Conservation (phyloP, 2,888 invertebrate species). For the Isoperla grammatica region DNA sequence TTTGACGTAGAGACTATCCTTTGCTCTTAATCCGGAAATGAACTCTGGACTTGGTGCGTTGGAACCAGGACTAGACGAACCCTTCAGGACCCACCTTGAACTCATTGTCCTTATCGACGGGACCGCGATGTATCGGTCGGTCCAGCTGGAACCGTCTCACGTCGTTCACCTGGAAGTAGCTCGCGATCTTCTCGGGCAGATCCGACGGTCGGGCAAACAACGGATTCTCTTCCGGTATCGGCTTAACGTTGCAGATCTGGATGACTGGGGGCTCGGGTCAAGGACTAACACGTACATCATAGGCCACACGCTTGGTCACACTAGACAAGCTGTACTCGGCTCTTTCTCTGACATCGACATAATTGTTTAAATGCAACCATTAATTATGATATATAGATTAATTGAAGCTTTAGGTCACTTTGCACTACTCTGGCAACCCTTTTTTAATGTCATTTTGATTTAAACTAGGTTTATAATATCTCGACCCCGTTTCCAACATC, state of each 20-base stretch:
- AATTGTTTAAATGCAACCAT: too few species aligned
- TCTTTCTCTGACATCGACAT: too few species aligned
- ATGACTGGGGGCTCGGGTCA: conserved; percentile 57
- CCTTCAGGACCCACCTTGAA: conserved; percentile 69
- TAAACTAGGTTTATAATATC: too few species aligned
- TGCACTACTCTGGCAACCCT: too few species aligned
- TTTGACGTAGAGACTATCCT: too few species aligned
- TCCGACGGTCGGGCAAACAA: conserved; percentile 45
- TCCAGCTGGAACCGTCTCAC: conserved; percentile 88
- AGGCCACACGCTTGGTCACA: background rate
- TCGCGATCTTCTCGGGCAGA: conserved; percentile 79
- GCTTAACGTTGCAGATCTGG: conserved; percentile 91
- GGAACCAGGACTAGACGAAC: too few species aligned
- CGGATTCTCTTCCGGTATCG: conserved; percentile 62
- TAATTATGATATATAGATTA: too few species aligned
- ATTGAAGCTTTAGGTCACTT: too few species aligned
- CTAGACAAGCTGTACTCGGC: background rate
- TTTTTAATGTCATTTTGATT: too few species aligned
- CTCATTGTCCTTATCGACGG: conserved; percentile 90
- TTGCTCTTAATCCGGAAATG: too few species aligned
- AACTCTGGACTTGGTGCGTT: too few species aligned
- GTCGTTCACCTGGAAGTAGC: conserved; percentile 88
- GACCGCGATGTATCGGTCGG: conserved; percentile 81
- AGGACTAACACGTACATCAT: conserved; percentile 14
- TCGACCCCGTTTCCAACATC: too few species aligned